Conservation (phyloP, 2,888 invertebrate genomes). For the Sipha maydis region DNA sequence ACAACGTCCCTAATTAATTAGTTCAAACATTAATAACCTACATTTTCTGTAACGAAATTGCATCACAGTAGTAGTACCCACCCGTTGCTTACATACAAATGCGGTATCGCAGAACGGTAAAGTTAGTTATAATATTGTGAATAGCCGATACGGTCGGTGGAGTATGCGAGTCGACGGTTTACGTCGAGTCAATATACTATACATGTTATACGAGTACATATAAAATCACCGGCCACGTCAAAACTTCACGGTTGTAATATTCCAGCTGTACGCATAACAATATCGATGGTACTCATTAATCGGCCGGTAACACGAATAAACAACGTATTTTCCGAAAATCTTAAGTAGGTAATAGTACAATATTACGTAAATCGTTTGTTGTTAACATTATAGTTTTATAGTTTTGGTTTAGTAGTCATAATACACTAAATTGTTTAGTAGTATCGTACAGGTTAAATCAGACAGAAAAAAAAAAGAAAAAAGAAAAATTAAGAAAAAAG, state of each 20-base stretch:
- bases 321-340: not conserved
- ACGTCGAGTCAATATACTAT: not conserved
- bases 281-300: too few species aligned
- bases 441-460: not conserved
- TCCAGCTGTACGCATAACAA: too few species aligned
- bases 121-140: not conserved
- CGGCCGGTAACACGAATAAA: not conserved
- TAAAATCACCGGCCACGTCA: too few species aligned
- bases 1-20: constrained; percentile 28
- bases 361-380: not conserved
- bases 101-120: constrained; percentile 10
- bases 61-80: constrained; percentile 10
- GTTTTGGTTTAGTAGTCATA: not conserved
- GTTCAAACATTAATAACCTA: constrained; percentile 32
- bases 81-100: not conserved
- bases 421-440: not conserved
- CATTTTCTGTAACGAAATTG: constrained; percentile 25
- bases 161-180: not conserved
- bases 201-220: too few species aligned
- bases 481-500: not conserved
- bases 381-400: not conserved
- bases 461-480: not conserved
- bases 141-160: not conserved
- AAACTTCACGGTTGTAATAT: too few species aligned
- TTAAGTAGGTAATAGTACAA: not conserved